Base-by-base conservation (phyloP, 92 coral and sea anemone species). In the Palythoa heliodiscus region DNA sequence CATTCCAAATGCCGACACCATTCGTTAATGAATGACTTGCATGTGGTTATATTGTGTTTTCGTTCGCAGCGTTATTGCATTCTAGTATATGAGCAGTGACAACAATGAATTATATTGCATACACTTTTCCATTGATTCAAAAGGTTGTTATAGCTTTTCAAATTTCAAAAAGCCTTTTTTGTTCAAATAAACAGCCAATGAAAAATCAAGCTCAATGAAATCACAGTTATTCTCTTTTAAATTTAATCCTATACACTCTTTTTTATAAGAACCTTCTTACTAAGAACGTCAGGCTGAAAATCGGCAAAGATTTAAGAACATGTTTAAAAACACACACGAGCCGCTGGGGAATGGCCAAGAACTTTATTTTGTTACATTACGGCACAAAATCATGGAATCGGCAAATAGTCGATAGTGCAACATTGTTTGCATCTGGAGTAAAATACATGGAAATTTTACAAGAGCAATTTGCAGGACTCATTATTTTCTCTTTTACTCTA, bases 61-160 rank as follows among this genome's bases (percentile, higher is more conserved):
- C 50, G 3, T 72, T 58, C 84, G 84, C 74, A 40, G 43, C 53
- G 84, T 66, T 66, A 80, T 80, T 24, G 58, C 72, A 80, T 67
- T 40, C 73, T 57, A 67, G 16, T 13, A 17, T 22, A 47, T 40
- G 84, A 80, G 61, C 25, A 63, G 9, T 35, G 9, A 63, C 66
- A 22, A 23, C 40, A 79, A 43, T 38, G 55, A 48, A 25, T 69
- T 60, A 43, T 15, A 80, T 43, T 63, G 58, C 72, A 63, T 67
- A 22, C 72, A 23, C 47, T 66, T 50, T 80, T 60, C 84, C 7
- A 63, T n/a, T n/a, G 69, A 20, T 63, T 63, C 11, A 19, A 66
- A 25, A 29, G 35, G 63, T 67, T 38, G 10, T 22, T 58, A 78
- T 48, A 61, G 35, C 17, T 78, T 54, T 52, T 29, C 35, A 55